A percentile compares a stretch with the other conserved stretches of the same genome.
phyloP scores from a whole-genome alignment of 2,888 invertebrate species.

The Macrophya annulata region DNA sequence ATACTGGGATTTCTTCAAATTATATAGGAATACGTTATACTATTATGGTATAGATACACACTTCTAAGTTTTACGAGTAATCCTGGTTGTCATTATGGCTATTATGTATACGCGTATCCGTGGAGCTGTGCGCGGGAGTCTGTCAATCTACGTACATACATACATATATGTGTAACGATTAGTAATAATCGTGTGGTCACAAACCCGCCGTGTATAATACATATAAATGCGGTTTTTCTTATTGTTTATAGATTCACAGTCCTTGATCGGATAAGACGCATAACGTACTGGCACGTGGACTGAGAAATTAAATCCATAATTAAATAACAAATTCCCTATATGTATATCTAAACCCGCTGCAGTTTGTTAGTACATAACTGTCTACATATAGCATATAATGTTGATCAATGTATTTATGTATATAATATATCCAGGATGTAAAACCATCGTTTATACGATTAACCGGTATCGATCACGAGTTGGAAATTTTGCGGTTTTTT shows the following conservation, averaged over 20 bases:
- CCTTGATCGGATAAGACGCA: not conserved
- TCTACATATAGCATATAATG: not conserved
- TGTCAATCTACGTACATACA: not conserved
- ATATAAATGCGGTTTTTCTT: not conserved
- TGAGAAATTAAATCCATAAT: not conserved
- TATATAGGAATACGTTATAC: not conserved
- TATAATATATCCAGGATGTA: conserved; percentile 10
- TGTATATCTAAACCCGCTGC: not conserved
- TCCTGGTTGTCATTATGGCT: too few species aligned
- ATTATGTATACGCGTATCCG: not conserved
- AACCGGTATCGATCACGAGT: conserved; percentile 30
- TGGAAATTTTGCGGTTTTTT: conserved; percentile 37
- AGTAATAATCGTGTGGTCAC: not conserved
- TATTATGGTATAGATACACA: not conserved
- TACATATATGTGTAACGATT: not conserved
- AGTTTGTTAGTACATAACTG: not conserved
- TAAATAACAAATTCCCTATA: not conserved
- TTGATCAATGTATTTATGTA: not conserved
- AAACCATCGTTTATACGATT: not conserved
- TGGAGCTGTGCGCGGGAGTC: not conserved
- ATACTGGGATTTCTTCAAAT: not conserved
- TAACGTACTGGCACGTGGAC: not conserved
- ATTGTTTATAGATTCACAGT: not conserved
- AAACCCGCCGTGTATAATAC: not conserved
- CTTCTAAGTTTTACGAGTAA: too few species aligned